These are phyloP conservation scores for Leptinotarsa rubiginosa DNA, from an alignment of 2,888 invertebrate species.

Conservation along the genomic window DNA sequence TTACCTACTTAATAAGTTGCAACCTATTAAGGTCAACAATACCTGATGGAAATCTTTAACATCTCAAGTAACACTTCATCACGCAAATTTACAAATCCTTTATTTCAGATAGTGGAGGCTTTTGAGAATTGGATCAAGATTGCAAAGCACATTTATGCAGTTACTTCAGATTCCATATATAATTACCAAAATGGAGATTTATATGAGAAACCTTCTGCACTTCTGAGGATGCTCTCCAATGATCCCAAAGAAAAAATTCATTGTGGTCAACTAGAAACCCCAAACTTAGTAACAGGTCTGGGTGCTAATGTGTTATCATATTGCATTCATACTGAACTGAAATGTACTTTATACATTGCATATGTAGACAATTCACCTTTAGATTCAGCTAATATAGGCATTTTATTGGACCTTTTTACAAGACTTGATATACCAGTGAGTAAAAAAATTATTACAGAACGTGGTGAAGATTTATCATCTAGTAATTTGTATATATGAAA, in stretches of 20 bases:
- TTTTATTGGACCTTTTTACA: conserved; percentile 55
- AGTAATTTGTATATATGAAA: conserved; percentile 55
- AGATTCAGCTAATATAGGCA: conserved; percentile 60
- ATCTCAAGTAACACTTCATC: background rate
- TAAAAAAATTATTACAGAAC: conserved; percentile 37
- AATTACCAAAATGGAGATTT: conserved; percentile 56
- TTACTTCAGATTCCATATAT: conserved; percentile 57
- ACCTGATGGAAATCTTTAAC: background rate
- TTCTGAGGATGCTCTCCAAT: conserved; percentile 55
- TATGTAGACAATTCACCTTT: conserved; percentile 59
- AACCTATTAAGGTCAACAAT: no score
- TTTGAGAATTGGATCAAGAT: conserved; percentile 56
- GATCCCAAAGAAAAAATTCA: conserved; percentile 37
- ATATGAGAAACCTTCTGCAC: conserved; percentile 49
- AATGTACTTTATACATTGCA: conserved; percentile 58
- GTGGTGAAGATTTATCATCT: conserved; percentile 18
- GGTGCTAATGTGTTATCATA: conserved; percentile 61
- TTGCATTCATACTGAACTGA: conserved; percentile 53
- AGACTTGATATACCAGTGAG: conserved; percentile 47
- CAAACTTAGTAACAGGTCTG: conserved; percentile 62
- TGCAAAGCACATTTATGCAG: conserved; percentile 54
- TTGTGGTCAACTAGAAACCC: conserved; percentile 57
- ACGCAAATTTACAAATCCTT: background rate
- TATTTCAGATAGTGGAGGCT: conserved; percentile 58
- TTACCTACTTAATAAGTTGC: no score